These are phyloP conservation scores for Hydra vulgaris DNA, from an alignment of 30 jellyfish, hydroid and myxozoan species.

Conservation along the genomic window DNA sequence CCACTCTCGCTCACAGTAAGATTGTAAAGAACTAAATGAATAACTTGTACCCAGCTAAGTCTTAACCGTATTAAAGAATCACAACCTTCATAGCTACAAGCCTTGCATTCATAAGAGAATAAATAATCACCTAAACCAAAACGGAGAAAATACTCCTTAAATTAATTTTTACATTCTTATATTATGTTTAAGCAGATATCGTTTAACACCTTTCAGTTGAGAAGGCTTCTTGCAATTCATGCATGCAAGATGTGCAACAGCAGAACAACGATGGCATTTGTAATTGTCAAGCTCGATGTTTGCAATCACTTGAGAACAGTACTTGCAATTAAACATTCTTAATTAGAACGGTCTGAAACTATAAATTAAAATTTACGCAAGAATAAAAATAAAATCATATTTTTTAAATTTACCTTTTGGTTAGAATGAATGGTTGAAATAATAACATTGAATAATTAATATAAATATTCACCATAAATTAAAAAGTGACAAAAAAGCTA, in stretches of 20 bases:
- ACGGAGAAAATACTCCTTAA: not conserved
- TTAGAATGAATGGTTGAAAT: no score
- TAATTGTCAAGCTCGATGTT: constrained; percentile 1
- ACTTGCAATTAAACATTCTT: constrained; percentile 6
- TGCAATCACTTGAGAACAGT: not conserved
- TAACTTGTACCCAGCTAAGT: constrained; percentile 71
- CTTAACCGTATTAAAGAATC: constrained; percentile 33
- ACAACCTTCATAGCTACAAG: constrained; percentile 10
- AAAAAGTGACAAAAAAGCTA: no score
- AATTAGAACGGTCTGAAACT: not conserved
- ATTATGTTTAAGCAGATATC: no score
- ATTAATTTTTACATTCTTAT: no score
- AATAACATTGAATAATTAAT: no score
- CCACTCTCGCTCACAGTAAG: constrained; percentile 68
- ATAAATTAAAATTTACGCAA: no score
- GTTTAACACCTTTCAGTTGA: constrained; percentile 25
- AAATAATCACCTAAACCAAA: constrained; percentile 19
- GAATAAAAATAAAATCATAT: no score
- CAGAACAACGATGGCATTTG: constrained; percentile 11
- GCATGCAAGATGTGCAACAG: constrained; percentile 13
- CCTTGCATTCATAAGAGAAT: constrained; percentile 15
- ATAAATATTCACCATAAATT: no score
- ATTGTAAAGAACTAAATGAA: constrained; percentile 74
- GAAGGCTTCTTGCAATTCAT: constrained; percentile 13
- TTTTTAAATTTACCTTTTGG: no score